Base-by-base conservation (phyloP, 2,113 vertebrate species). In the Prolemur simus region DNA sequence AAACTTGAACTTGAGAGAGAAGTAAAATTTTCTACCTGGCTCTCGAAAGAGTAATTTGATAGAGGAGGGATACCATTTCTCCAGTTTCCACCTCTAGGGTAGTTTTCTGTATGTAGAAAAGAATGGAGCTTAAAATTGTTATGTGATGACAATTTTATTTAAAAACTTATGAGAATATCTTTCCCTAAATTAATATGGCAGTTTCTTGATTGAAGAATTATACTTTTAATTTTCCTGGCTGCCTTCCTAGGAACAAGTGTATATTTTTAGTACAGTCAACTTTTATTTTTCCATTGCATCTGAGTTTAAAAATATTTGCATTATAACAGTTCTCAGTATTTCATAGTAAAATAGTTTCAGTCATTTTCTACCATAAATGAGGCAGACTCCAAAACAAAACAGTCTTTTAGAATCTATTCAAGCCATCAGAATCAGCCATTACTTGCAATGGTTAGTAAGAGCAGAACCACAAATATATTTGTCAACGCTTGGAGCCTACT, bases 291-390 rank as follows among this genome's bases (percentile, higher is more conserved):
- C 58, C 52, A 86, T 77, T 84, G 56, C 39, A 42, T 91, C 12
- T 82, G 77, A 89, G 39, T 97, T 86, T 94, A 96, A 97, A 96
- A 95, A 76, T 47, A 84, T 71, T 90, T 90, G 73, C 82, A 88
- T 82, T 92, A 80, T 83, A 95, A 87, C 83, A 91, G 73, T 93
- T 97, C 96, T 95, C 85, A 96, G 74, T 91, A 23, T 91, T 96
- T 96, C 91, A 96, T 89, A 97, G 93, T 97, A 97, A 97, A 89
- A 77, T 54, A 78, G 92, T 80, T 93, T 91, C 34, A 84, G n/a
- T 94, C 47, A 87, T 95, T 91, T 95, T 90, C 56, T 66, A 68
- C 82, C 74, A 94, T 32, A 37, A 94, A 91, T 86, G 80, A 93
- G 32, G 42, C 64, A 92, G 85, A 93, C 39, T 93, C 64, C 76